Evolutionary conservation across 1,140 invertebrate genomes (phyloP), one percentile per base, ranked within the genome.

Genomic region (Plodia interpunctella): DNA sequence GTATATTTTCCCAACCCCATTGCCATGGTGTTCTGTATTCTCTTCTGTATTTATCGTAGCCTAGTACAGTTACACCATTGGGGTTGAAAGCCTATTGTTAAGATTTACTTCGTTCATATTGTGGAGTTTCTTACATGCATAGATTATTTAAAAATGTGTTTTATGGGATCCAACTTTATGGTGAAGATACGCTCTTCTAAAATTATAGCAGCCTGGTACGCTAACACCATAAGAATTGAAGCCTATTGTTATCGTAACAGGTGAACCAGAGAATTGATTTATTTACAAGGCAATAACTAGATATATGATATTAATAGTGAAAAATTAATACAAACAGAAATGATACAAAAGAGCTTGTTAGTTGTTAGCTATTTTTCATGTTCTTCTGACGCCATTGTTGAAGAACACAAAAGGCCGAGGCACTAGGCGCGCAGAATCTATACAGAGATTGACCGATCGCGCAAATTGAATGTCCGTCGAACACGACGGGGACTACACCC

Each of bases 361-460:
- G 59, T 63, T 55, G 59, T 65, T 60, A 63, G 60, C 59, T 58
- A 71, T 72, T 72, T 76, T 70, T 70, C 70, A 64, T 68, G 70
- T 70, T 62, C 60, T 57, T 49, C 60, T 64, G 64, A 52, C 58
- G 54, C 62, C 61, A 70, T 76, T 76, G 70, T 70, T 50, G 55
- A 53, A 10, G 51, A 30, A 57, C 57, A 76, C 73, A 76, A 76
- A 63, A 66, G 72, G 53, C 35, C 17, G 57, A 61, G 68, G 75
- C 59, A 80, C 80, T 72, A 78, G 76, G 83, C 73, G 55, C 56
- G 55, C 74, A 81, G 62, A 63, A 62, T 60, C 63, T 69, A 70
- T 74, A 72, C 61, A 79, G 80, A 79, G 80, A 79, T 83, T 84
- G 83, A 83, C 80, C 78, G 78, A 76, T 84, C 73, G 81, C 67